These are phyloP conservation scores for Dicrurus megarhynchus DNA, from an alignment of 2,113 vertebrate species.

Conservation along the genomic window DNA sequence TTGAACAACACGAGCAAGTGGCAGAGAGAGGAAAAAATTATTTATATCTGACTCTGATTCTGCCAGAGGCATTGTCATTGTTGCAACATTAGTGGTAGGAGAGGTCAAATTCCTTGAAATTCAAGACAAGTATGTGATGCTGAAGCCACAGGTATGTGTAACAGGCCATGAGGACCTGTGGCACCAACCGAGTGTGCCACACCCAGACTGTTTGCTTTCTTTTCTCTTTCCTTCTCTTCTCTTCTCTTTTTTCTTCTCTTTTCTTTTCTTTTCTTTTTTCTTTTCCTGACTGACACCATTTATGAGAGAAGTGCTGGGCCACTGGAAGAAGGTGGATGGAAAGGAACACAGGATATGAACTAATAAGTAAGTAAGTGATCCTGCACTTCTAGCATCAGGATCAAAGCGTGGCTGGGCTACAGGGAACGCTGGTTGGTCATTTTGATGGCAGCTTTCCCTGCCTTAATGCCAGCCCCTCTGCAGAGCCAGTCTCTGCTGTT, in stretches of 20 bases:
- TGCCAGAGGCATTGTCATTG: background rate
- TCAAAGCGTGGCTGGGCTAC: background rate
- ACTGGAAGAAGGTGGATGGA: background rate
- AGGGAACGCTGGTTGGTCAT: rapidly evolving
- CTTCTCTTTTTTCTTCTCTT: no score
- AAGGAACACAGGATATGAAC: background rate
- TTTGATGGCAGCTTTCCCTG: background rate
- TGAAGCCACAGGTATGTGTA: background rate
- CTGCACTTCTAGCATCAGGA: background rate
- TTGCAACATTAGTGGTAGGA: background rate
- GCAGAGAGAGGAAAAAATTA: background rate
- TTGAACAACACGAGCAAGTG: background rate
- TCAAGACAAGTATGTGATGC: background rate
- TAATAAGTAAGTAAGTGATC: background rate
- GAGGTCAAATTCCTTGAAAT: background rate
- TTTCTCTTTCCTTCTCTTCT: no score
- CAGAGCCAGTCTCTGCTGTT: background rate
- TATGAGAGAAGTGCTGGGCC: background rate
- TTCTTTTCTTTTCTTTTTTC: no score
- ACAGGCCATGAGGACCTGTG: background rate
- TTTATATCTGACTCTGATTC: background rate
- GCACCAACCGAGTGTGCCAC: background rate
- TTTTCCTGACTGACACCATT: rapidly evolving
- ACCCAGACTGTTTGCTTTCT: background rate
- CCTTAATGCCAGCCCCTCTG: background rate